Conservation (phyloP, 2,797 vertebrate genomes). For the Tragelaphus eurycerus region DNA sequence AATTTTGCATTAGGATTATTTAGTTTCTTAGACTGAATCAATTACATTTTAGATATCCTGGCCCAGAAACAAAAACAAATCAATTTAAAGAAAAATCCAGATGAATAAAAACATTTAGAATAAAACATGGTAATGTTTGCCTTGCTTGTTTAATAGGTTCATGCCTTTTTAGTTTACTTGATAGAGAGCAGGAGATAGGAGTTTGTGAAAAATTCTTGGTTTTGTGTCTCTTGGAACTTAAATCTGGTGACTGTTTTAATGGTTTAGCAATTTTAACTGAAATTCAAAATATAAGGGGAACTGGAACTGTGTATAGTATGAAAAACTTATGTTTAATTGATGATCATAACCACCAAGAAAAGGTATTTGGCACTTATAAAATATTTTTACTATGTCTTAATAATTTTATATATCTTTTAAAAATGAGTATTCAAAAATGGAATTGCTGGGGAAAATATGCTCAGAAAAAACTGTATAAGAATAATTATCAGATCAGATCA, state of each 20-base stretch:
- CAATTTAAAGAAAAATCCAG: neutral
- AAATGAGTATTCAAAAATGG: neutral
- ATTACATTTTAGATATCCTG: neutral
- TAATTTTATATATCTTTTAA: neutral
- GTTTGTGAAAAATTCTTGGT: neutral
- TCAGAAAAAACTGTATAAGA: neutral
- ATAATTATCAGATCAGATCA: neutral
- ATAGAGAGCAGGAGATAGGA: neutral
- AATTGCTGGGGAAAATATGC: neutral
- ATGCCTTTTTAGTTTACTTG: neutral
- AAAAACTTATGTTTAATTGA: neutral
- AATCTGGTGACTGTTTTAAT: neutral
- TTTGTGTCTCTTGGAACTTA: slow-evolving; percentile 11
- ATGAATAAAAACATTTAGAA: neutral
- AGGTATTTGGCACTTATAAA: neutral
- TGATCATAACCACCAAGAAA: neutral
- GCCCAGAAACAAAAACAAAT: neutral
- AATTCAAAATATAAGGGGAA: neutral
- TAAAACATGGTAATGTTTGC: neutral
- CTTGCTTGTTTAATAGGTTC: neutral
- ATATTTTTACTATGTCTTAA: slow-evolving; percentile 10
- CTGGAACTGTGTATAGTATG: neutral
- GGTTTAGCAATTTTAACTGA: neutral
- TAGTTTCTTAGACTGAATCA: neutral
- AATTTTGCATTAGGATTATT: neutral